Evolutionary conservation across 2,888 invertebrate species (phyloP), one percentile per base, ranked within the genome.

Genomic region (Plagiodera versicolora): DNA sequence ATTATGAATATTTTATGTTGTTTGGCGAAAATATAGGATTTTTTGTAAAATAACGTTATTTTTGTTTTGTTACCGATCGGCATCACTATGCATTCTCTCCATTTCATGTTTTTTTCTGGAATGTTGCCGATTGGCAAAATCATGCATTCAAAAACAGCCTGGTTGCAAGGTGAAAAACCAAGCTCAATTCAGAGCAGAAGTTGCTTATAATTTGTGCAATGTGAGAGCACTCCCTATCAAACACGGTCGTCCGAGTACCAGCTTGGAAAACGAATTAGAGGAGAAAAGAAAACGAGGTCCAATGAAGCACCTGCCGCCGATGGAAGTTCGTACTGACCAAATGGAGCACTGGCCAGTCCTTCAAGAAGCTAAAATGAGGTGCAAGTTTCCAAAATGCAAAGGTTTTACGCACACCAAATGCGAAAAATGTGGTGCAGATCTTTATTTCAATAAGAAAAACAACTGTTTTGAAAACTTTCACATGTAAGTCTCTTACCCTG

Each of bases 401-500:
- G 63, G 61, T 8, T 57, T 64, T 28, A 57, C 63, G 10, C 44
- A 61, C 44, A 48, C 30, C 28, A 52, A 51, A 30, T 67, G 63
- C 48, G 53, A 58, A 52, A 60, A 65, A 54, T 65, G 63, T 49
- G 52, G 48, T 24, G 30, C 47, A 32, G 51, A 39, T 49, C 48
- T 65, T 20, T 65, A 63, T 54, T 56, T 61, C 17, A 63, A 61
- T 49, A 65, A 67, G 54, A 58, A 58, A 44, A 67, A 65, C 35
- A 65, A 64, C 47, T 63, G 58, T 59, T 67, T 66, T 11, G 17
- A 58, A 52, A 47, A 47, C 47, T 11, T 32, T 11, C 32, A 32
- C 32, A 32, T 32, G 32, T 32, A 32, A 32, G 11, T 47, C 18
- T 16, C 51, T 50, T 11, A 45, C 17, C 45, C 16, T 45, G 45